Percentiles rank a stretch among this genome's conserved stretches.
These are phyloP conservation scores for Heliconius charithonia DNA, from an alignment of 2,888 invertebrate species.

Conservation along the genomic window DNA sequence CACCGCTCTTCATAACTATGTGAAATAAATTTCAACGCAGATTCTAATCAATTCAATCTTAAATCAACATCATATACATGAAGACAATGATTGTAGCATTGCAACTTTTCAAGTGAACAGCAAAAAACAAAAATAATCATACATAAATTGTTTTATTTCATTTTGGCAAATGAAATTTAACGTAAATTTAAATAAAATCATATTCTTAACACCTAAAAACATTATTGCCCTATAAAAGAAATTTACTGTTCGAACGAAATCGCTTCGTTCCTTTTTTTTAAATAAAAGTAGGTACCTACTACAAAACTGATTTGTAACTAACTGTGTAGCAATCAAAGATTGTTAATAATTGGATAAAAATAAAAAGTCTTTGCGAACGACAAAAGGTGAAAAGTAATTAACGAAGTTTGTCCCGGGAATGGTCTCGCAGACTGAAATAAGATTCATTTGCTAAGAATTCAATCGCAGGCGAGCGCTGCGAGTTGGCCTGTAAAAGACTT, in stretches of 20 bases:
- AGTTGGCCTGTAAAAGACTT: constrained; percentile 38
- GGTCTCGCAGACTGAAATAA: constrained; percentile 45
- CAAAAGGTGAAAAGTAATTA: constrained; percentile 48
- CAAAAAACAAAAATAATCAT: background rate
- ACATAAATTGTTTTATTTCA: background rate
- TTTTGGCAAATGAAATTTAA: background rate
- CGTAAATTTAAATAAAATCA: no score
- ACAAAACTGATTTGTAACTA: background rate
- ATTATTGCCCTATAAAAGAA: background rate
- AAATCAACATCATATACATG: background rate
- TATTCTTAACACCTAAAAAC: background rate
- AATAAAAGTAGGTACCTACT: background rate
- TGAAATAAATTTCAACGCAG: constrained; percentile 24
- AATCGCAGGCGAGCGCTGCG: constrained; percentile 59
- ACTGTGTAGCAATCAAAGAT: constrained; percentile 12
- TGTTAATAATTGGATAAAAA: constrained; percentile 40
- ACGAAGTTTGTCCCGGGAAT: constrained; percentile 41
- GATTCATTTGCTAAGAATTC: constrained; percentile 70
- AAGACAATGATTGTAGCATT: background rate
- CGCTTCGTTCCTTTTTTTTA: no score
- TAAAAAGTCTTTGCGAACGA: constrained; percentile 37
- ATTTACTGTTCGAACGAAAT: background rate
- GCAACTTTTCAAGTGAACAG: background rate
- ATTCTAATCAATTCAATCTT: constrained; percentile 27
- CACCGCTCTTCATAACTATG: constrained; percentile 33